Evolutionary conservation across 2,113 vertebrate genomes (phyloP).

Genomic region (Riparia riparia): DNA sequence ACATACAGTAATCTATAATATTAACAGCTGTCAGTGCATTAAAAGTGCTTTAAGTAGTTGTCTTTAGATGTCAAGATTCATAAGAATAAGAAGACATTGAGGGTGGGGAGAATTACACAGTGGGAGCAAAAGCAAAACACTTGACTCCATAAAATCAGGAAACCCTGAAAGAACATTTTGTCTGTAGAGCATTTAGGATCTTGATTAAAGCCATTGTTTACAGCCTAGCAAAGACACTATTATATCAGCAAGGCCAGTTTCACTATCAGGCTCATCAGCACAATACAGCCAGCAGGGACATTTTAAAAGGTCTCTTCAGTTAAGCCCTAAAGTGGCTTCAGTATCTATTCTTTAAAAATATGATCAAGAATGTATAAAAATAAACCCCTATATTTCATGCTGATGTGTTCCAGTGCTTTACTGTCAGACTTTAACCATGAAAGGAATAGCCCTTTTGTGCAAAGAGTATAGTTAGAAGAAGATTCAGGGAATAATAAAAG

Average conservation of each 20-base stretch:
- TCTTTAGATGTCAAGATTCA: slow-evolving; percentile 10
- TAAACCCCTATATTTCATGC: slow-evolving; percentile 35
- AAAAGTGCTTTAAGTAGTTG: slow-evolving; percentile 35
- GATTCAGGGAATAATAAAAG: slow-evolving; percentile 35
- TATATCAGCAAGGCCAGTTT: slow-evolving; percentile 37
- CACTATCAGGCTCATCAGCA: slow-evolving; percentile 21
- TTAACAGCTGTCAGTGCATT: slow-evolving; percentile 7
- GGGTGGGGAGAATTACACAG: neutral
- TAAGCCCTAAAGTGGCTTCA: slow-evolving; percentile 55
- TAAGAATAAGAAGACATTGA: slow-evolving; percentile 9
- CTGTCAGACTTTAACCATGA: slow-evolving; percentile 36
- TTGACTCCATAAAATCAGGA: slow-evolving; percentile 53
- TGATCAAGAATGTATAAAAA: slow-evolving; percentile 63
- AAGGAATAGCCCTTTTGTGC: slow-evolving; percentile 20
- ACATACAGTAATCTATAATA: neutral
- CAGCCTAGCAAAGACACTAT: neutral
- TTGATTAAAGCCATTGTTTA: slow-evolving; percentile 65
- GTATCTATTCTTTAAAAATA: slow-evolving; percentile 56
- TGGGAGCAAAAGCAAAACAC: slow-evolving; percentile 1
- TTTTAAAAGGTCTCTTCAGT: slow-evolving; percentile 44
- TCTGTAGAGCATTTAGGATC: slow-evolving; percentile 48
- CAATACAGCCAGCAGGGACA: slow-evolving; percentile 4
- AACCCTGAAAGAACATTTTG: slow-evolving; percentile 41
- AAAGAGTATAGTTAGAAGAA: neutral
- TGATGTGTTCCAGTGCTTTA: slow-evolving; percentile 40